Evolutionary conservation across 2,888 invertebrate species (phyloP).

Genomic region (Germaria angustata): DNA sequence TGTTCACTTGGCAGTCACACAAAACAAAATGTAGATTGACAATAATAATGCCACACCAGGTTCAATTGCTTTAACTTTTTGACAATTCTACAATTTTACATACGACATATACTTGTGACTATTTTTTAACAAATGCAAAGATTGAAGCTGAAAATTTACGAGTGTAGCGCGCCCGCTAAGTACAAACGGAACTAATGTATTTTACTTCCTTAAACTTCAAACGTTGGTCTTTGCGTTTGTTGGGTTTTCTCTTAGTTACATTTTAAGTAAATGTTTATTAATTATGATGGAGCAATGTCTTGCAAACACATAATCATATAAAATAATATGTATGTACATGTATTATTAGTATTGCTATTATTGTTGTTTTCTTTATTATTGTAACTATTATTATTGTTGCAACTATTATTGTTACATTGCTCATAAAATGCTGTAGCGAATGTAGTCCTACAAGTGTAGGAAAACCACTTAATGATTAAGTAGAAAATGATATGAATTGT

Average conservation of each 20-base stretch:
- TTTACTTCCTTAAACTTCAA: no score
- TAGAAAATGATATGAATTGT: conserved; percentile 46
- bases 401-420: conserved; percentile 30
- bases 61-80: no score
- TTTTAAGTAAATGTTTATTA: neutral
- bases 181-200: no score
- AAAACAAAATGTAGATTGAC: no score
- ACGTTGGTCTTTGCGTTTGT: neutral
- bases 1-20: no score
- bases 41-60: no score
- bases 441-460: conserved; percentile 24
- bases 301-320: neutral
- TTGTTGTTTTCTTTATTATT: conserved; percentile 13
- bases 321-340: neutral
- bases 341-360: conserved; percentile 45
- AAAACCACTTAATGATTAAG: conserved; percentile 58
- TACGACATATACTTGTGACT: no score
- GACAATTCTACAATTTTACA: no score
- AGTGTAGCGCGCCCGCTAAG: no score
- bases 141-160: no score
- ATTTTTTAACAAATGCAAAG: no score
- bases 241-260: neutral
- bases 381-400: conserved; percentile 29
- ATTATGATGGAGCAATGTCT: neutral
- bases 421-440: conserved; percentile 20